Conservation (phyloP, 2,888 invertebrate species). For the Spisula solida region DNA sequence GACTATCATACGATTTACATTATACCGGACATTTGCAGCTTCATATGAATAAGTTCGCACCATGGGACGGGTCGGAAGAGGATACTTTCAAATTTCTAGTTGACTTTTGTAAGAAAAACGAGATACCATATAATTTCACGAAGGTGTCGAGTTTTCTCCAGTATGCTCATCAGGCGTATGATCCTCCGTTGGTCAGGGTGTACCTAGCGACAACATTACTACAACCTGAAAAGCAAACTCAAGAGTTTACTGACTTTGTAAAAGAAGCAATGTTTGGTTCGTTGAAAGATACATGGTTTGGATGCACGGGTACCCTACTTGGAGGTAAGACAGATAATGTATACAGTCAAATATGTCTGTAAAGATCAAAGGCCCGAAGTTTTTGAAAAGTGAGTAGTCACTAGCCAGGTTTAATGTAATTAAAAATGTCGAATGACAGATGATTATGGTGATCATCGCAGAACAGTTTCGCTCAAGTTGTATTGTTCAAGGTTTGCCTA, state of each 20-base stretch:
- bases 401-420: too few species aligned
- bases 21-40: constrained; percentile 49
- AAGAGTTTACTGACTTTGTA: constrained; percentile 25
- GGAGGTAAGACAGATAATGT: constrained; percentile 49
- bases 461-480: too few species aligned
- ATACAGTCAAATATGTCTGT: too few species aligned
- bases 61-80: constrained; percentile 62
- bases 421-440: too few species aligned
- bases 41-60: constrained; percentile 64
- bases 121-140: constrained; percentile 24
- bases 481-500: too few species aligned
- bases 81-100: constrained; percentile 38
- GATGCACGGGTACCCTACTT: constrained; percentile 50
- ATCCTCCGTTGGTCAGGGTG: constrained; percentile 30
- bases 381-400: too few species aligned
- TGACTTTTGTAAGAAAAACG: not conserved
- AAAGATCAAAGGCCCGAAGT: too few species aligned
- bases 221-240: constrained; percentile 34
- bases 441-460: too few species aligned
- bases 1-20: not conserved
- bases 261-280: constrained; percentile 38
- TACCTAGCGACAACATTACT: constrained; percentile 54
- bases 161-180: constrained; percentile 52
- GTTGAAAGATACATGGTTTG: constrained; percentile 10
- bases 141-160: constrained; percentile 64